Conservation (phyloP, 2,113 vertebrate genomes). For the Solenodon paradoxus region DNA sequence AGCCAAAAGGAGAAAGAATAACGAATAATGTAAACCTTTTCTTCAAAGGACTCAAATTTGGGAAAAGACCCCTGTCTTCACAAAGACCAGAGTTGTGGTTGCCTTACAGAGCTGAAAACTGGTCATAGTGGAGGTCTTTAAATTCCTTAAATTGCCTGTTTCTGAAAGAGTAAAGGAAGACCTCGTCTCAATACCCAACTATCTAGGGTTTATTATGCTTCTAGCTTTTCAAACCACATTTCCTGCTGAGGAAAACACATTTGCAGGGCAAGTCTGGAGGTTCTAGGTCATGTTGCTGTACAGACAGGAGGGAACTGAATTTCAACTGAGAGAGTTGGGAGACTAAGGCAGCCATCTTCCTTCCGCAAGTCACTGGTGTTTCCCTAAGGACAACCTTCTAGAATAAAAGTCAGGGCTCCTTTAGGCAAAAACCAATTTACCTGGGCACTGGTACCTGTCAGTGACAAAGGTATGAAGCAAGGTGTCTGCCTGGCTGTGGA, state of each 20-base stretch:
- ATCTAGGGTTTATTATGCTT: background rate
- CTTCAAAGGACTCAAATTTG: background rate
- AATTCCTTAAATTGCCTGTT: background rate
- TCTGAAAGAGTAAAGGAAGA: background rate
- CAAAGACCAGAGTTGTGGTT: background rate
- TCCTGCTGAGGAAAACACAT: background rate
- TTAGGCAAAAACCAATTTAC: background rate
- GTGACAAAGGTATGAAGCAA: accelerated
- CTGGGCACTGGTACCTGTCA: background rate
- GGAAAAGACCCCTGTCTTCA: background rate
- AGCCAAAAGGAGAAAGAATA: background rate
- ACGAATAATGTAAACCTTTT: background rate
- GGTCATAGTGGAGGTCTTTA: background rate
- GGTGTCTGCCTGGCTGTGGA: background rate
- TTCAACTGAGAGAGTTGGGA: background rate
- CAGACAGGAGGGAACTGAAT: background rate
- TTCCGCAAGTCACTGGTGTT: too few species aligned
- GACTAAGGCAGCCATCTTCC: background rate
- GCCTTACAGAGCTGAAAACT: background rate
- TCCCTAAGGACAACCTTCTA: accelerated
- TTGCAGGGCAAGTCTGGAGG: background rate
- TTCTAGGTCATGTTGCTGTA: background rate
- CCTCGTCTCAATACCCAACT: background rate
- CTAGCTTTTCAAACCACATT: background rate
- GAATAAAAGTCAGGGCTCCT: background rate